Base-by-base conservation (phyloP, 2,888 invertebrate genomes). In the Lutraria lutraria region DNA sequence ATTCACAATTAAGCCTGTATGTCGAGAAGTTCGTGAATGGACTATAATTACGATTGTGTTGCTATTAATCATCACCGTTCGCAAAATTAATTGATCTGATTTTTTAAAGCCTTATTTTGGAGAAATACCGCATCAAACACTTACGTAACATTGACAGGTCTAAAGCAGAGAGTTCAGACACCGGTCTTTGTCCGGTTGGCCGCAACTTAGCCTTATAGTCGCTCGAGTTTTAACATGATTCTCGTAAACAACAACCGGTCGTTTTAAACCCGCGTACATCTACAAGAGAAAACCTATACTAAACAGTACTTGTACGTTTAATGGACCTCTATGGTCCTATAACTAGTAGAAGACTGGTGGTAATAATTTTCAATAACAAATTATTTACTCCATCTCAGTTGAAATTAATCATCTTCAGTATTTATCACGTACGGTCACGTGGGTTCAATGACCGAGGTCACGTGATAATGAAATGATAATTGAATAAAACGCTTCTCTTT, bases 141-240 rank as follows among this genome's bases (percentile, higher is more conserved):
- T 25, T 68, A 68, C 63, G 63, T 68, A 68, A 68, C 25, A 25
- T 68, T 68, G 63, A 68, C 63, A 68, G 63, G n/a, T 68, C 25
- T 68, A 68, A 68, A 25, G n/a, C 63, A n/a, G 25, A 68, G 25
- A 68, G 63, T 68, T 68, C 63, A 68, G n/a, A 68, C 25, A 12
- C 10, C 25, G 63, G 63, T 68, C 63, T 68, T 25, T 68, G 63
- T 25, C 63, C 63, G 63, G 63, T 25, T 68, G 63, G 21, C 63
- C 25, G 25, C 25, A 6, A 25, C 25, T 68, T 68, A 68, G 63
- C 63, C 56, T 56, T 56, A 56, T 56, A 56, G 25, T 25, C n/a
- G 8, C 12, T 25, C 4, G 63, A 25, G 63, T 68, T 68, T 25
- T 25, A 25, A 68, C 63, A 68, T 13, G 63, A 68, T 25, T 12